Conservation (phyloP, 2,888 invertebrate genomes). For the Parapristionchus giblindavisi region DNA sequence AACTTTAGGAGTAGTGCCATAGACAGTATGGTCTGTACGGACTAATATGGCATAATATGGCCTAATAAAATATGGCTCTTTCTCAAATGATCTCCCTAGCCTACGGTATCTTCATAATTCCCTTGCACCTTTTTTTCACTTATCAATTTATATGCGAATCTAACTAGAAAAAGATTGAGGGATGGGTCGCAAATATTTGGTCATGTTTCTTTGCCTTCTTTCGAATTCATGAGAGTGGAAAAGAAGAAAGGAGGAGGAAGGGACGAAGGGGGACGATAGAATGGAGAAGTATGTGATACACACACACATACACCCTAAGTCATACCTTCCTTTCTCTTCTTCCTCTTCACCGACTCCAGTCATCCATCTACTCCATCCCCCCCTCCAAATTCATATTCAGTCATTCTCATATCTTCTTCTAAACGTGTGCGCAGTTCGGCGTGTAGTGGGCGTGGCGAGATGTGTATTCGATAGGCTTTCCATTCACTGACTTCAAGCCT, state of each 20-base stretch:
- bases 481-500: neutral
- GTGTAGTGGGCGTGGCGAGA: constrained; percentile 23
- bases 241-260: neutral
- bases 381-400: neutral
- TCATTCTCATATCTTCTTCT: neutral
- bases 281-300: neutral
- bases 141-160: no score
- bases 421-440: neutral
- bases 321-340: neutral
- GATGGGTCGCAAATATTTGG: no score
- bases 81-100: no score
- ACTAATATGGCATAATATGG: no score
- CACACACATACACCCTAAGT: neutral
- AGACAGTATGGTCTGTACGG: no score
- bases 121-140: no score
- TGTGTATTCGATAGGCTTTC: constrained; percentile 37
- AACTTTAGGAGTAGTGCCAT: no score
- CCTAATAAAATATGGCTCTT: no score
- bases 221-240: neutral
- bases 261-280: neutral
- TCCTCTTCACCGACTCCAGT: neutral
- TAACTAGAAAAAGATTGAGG: no score
- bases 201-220: no score
- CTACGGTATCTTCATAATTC: no score
- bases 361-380: neutral